Percentiles rank a stretch among this genome's conserved stretches.
Evolutionary conservation across 2,797 vertebrate genomes (phyloP).

Genomic region (Peromyscus eremicus): DNA sequence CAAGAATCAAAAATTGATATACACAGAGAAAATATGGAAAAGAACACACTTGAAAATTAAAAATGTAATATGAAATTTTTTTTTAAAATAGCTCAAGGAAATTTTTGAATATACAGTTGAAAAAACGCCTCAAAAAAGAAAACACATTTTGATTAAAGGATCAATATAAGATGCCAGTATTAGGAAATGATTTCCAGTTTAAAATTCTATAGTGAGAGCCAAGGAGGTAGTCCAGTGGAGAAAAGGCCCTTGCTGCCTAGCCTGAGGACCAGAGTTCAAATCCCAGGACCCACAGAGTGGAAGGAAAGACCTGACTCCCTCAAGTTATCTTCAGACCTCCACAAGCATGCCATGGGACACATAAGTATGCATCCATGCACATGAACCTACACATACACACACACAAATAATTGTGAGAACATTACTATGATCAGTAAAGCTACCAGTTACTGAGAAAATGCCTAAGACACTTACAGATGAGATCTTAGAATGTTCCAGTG

Average conservation of each 20-base stretch:
- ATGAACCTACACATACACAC: neutral
- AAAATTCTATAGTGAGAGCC: neutral
- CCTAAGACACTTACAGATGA: neutral
- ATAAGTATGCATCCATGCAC: neutral
- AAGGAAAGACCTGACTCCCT: neutral
- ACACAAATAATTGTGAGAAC: neutral
- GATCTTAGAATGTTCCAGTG: neutral
- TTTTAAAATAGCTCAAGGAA: neutral
- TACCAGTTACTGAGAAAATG: neutral
- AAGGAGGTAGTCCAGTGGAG: neutral
- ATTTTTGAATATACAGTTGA: slow-evolving; percentile 4
- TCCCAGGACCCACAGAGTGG: neutral
- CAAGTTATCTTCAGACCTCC: neutral
- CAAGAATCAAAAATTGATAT: neutral
- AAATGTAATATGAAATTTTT: neutral
- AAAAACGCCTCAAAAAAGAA: slow-evolving; percentile 53
- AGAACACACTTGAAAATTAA: slow-evolving; percentile 9
- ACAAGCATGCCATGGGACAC: neutral
- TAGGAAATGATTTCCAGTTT: neutral
- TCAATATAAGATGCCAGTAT: neutral
- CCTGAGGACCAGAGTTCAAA: neutral
- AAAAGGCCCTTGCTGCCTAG: neutral
- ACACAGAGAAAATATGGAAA: slow-evolving; percentile 28
- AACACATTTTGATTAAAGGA: neutral
- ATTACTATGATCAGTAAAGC: neutral